These are phyloP conservation scores for Selenia dentaria DNA, from an alignment of 2,888 invertebrate genomes.

Conservation along the genomic window DNA sequence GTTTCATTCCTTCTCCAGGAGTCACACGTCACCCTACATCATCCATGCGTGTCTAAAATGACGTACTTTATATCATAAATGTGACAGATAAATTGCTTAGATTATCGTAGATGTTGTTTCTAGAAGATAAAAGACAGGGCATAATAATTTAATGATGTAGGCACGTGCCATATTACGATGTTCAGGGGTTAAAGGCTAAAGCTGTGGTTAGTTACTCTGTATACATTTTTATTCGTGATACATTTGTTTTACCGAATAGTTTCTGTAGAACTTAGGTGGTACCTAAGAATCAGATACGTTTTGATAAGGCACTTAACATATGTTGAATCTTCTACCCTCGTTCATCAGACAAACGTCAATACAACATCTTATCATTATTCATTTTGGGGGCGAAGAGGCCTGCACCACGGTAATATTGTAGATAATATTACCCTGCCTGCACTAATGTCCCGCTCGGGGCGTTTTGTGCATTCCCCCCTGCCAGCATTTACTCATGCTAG, in stretches of 20 bases:
- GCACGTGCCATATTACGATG: constrained; percentile 28
- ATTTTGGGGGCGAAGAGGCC: no score
- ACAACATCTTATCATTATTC: no score
- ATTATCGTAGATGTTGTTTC: constrained; percentile 65
- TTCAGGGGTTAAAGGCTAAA: constrained; percentile 20
- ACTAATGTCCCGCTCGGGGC: no score
- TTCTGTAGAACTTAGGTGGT: no score
- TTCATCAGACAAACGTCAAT: no score
- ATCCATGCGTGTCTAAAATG: constrained; percentile 17
- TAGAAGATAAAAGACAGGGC: constrained; percentile 42
- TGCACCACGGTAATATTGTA: no score
- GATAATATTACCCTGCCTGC: no score
- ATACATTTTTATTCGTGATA: background rate
- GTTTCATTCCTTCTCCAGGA: constrained; percentile 7
- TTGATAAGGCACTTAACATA: no score
- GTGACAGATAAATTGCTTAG: constrained; percentile 63
- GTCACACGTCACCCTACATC: constrained; percentile 22
- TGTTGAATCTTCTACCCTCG: no score
- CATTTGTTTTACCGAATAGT: background rate
- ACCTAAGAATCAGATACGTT: no score
- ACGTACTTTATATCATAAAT: constrained; percentile 38
- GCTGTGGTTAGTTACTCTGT: background rate
- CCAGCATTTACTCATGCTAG: no score
- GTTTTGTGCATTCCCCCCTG: no score
- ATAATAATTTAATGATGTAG: constrained; percentile 31